A percentile compares a stretch with the other conserved stretches of the same genome.
Evolutionary conservation across 92 coral and sea anemone species (phyloP).

Genomic region (Hydrozoanthus gracilis): DNA sequence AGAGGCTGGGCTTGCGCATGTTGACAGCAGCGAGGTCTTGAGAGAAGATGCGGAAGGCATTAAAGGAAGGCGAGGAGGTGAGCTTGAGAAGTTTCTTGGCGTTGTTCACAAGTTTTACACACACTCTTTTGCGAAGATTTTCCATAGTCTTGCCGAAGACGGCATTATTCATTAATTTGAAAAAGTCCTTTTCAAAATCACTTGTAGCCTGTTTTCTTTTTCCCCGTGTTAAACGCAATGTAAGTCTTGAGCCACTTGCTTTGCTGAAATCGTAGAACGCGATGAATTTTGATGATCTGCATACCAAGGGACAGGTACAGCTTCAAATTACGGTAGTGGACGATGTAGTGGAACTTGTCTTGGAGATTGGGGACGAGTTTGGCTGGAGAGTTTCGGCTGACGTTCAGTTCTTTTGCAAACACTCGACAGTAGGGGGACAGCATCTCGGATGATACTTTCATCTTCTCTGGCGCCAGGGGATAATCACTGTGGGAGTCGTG

Average conservation of each 20-base stretch:
- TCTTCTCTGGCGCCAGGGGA: slow-evolving; percentile 26
- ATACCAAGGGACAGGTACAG: slow-evolving; percentile 16
- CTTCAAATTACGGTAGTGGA: slow-evolving; percentile 29
- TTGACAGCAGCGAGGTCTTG: slow-evolving; percentile 29
- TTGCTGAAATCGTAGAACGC: slow-evolving; percentile 14
- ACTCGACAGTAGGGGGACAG: slow-evolving; percentile 14
- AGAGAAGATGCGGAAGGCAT: slow-evolving; percentile 34
- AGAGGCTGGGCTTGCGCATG: slow-evolving; percentile 14
- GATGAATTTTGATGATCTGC: slow-evolving; percentile 34
- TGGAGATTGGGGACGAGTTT: slow-evolving; percentile 30
- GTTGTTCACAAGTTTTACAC: slow-evolving; percentile 33
- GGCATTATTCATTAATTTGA: not conserved
- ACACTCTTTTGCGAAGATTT: slow-evolving; percentile 22
- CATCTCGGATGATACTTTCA: slow-evolving; percentile 29
- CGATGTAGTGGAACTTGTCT: not conserved
- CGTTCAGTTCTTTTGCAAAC: not conserved
- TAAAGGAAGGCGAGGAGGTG: slow-evolving; percentile 7
- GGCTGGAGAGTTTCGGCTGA: not conserved
- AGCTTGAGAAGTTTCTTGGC: not conserved
- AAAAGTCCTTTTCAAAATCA: not conserved
- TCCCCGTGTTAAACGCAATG: slow-evolving; percentile 34
- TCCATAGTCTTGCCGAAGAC: not conserved
- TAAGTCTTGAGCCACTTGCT: slow-evolving; percentile 33
- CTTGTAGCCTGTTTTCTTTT: slow-evolving; percentile 31
- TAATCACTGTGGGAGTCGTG: not conserved